These are phyloP conservation scores for Eptatretus burgeri DNA, from an alignment of 2,113 vertebrate species.

Conservation along the genomic window DNA sequence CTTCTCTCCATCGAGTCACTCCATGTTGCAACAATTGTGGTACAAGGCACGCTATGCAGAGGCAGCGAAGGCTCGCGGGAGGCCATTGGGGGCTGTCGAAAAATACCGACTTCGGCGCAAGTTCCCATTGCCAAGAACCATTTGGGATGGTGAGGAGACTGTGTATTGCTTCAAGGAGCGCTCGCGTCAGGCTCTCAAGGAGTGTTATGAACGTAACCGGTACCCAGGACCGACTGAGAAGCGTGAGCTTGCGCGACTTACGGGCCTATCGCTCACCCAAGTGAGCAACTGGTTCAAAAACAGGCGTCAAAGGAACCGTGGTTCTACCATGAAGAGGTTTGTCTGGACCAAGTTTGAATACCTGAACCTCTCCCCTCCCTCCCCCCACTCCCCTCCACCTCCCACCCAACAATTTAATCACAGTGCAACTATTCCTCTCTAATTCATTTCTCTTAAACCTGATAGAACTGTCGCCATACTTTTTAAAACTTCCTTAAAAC, in stretches of 20 bases:
- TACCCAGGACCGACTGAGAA: slow-evolving; percentile 92
- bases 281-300: slow-evolving; percentile 99
- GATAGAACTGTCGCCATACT: too few species aligned
- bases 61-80: slow-evolving; percentile 80
- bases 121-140: slow-evolving; percentile 82
- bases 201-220: slow-evolving; percentile 83
- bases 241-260: slow-evolving; percentile 83
- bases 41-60: slow-evolving; percentile 93
- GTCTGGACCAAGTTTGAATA: background rate
- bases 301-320: slow-evolving; percentile 77
- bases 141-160: slow-evolving; percentile 99
- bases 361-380: background rate
- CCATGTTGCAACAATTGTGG: slow-evolving; percentile 86
- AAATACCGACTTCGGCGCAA: slow-evolving; percentile 95
- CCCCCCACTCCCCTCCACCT: background rate
- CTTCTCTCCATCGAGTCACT: slow-evolving; percentile 71
- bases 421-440: too few species aligned
- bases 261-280: slow-evolving; percentile 87
- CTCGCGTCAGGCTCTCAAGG: slow-evolving; percentile 91
- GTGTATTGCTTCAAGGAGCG: slow-evolving; percentile 98
- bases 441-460: too few species aligned
- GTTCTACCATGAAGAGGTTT: slow-evolving; percentile 35
- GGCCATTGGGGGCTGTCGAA: slow-evolving; percentile 89
- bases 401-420: background rate
- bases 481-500: too few species aligned